phyloP scores from a whole-genome alignment of 2,113 vertebrate genomes.

The Arothron firmamentum region DNA sequence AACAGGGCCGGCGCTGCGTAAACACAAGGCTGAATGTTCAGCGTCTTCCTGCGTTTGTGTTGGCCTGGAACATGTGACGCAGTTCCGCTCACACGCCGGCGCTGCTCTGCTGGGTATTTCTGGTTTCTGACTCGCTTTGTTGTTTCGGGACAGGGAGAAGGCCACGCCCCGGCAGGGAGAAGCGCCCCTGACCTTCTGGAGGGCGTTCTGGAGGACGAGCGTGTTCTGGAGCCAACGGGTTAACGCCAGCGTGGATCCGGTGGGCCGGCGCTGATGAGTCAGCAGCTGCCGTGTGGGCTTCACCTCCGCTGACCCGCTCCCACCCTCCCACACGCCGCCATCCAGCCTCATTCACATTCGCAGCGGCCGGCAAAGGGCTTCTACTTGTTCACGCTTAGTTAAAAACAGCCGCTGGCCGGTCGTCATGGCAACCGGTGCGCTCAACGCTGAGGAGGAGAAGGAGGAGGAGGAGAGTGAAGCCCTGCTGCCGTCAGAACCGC shows the following conservation, averaged over 20 bases:
- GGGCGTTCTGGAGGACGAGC: too few species aligned
- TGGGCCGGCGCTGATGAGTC: slow-evolving; percentile 4
- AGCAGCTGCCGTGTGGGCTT: slow-evolving; percentile 29
- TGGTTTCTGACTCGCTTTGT: too few species aligned
- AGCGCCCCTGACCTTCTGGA: too few species aligned
- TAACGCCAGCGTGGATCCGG: too few species aligned
- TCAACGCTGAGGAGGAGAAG: background rate
- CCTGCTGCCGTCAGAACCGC: background rate
- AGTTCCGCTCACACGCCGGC: too few species aligned
- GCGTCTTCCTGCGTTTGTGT: too few species aligned
- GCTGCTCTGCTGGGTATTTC: slow-evolving; percentile 1
- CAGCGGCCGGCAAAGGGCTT: background rate
- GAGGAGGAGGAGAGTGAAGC: background rate
- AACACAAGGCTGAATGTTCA: too few species aligned
- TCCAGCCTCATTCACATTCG: slow-evolving; percentile 28
- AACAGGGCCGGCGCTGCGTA: too few species aligned
- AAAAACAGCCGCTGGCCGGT: slow-evolving; percentile 4
- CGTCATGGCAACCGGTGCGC: slow-evolving; percentile 28
- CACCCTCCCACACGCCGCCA: slow-evolving; percentile 38
- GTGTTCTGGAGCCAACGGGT: too few species aligned
- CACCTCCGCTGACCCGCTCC: slow-evolving; percentile 33
- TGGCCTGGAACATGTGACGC: too few species aligned
- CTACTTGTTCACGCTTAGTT: background rate
- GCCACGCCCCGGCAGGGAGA: too few species aligned
- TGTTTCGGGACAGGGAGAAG: too few species aligned